Evolutionary conservation across 2,888 invertebrate species (phyloP).

Genomic region (Unio pictorum): DNA sequence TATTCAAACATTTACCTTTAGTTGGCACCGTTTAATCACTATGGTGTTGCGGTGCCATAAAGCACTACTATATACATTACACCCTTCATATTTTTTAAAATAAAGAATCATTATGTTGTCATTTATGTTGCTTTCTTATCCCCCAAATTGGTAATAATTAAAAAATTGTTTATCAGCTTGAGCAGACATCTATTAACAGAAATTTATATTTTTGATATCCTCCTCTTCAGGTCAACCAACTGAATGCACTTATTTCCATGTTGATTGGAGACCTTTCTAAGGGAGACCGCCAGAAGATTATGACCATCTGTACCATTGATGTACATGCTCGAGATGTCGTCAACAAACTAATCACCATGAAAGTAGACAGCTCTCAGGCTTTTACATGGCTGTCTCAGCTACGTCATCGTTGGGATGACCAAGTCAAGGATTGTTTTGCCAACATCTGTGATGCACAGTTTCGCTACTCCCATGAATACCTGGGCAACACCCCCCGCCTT

Average conservation of each 20-base stretch:
- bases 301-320: conserved; percentile 94
- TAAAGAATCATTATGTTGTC: too few species aligned
- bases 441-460: conserved; percentile 98
- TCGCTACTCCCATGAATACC: conserved; percentile 92
- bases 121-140: too few species aligned
- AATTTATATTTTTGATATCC: too few species aligned
- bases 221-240: conserved; percentile 80
- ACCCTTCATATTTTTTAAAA: too few species aligned
- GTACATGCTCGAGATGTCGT: conserved; percentile 98
- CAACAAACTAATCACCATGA: conserved; percentile 90
- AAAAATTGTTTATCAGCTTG: too few species aligned
- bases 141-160: too few species aligned
- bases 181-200: too few species aligned
- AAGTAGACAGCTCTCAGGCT: conserved; percentile 76
- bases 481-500: conserved; percentile 94
- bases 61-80: too few species aligned
- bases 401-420: conserved; percentile 92
- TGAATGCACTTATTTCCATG: conserved; percentile 90
- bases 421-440: conserved; percentile 90
- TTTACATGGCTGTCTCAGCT: conserved; percentile 77
- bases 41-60: too few species aligned
- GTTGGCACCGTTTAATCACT: too few species aligned
- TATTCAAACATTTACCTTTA: too few species aligned
- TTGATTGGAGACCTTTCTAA: conserved; percentile 89
- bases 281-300: conserved; percentile 95